Conservation (phyloP, 2,113 vertebrate genomes). For the Megaptera novaeangliae region DNA sequence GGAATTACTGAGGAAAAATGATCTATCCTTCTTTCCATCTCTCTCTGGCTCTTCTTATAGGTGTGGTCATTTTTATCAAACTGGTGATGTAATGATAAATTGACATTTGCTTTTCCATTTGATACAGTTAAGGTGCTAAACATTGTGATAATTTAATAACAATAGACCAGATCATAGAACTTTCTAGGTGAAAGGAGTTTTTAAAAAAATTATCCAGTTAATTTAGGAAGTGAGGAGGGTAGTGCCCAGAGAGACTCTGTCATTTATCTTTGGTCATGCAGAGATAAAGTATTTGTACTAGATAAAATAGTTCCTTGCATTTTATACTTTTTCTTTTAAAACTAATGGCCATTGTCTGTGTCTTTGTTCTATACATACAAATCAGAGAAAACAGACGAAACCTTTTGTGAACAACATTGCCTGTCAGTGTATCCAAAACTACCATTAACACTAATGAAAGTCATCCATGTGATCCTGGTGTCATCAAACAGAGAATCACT, state of each 20-base stretch:
- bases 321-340: conserved; percentile 51
- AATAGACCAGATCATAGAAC: not conserved
- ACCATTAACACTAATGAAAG: conserved; percentile 60
- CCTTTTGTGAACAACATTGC: conserved; percentile 22
- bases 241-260: not conserved
- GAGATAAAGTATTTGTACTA: not conserved
- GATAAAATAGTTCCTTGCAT: not conserved
- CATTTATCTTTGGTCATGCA: not conserved
- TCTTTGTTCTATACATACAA: conserved; percentile 52
- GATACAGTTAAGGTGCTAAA: conserved; percentile 2
- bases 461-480: conserved; percentile 41
- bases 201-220: not conserved
- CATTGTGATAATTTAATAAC: not conserved
- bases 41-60: not conserved
- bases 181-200: not conserved
- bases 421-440: conserved; percentile 61
- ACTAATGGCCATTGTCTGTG: conserved; percentile 25
- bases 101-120: not conserved
- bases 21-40: not conserved
- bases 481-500: conserved; percentile 66
- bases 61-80: not conserved
- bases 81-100: not conserved
- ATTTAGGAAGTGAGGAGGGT: not conserved
- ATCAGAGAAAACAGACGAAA: conserved; percentile 1
- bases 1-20: not conserved